A percentile compares a stretch with the other conserved stretches of the same genome.
These are phyloP conservation scores for Mya arenaria DNA, from an alignment of 1,140 invertebrate species.

Conservation along the genomic window DNA sequence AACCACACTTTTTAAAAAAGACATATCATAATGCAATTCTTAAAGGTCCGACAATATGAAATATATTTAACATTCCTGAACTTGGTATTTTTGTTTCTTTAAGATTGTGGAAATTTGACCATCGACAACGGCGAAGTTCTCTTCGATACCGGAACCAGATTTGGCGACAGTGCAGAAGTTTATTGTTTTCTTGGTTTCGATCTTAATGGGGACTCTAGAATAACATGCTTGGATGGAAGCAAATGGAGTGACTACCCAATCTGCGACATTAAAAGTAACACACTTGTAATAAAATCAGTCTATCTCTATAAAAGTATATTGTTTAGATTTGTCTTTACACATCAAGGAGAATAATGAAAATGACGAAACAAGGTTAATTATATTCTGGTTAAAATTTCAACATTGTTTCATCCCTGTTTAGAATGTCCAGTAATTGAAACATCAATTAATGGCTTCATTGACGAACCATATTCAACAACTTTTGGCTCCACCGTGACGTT, in stretches of 20 bases:
- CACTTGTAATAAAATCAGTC: no score
- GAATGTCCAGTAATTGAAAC: background rate
- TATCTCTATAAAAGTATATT: background rate
- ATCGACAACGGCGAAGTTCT: no score
- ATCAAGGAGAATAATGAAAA: background rate
- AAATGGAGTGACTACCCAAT: no score
- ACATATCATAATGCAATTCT: background rate
- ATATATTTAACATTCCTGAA: no score
- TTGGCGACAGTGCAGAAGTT: no score
- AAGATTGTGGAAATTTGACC: conserved; percentile 5
- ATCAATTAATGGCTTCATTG: background rate
- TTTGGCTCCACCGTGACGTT: background rate
- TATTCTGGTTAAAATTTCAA: background rate
- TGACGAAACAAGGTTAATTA: background rate
- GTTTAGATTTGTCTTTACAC: background rate
- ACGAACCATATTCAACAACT: background rate
- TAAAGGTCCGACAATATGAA: background rate
- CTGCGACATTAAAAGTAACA: no score
- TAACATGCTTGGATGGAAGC: no score
- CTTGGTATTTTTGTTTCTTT: no score
- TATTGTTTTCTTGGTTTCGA: no score
- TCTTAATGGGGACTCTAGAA: no score
- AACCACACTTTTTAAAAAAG: background rate
- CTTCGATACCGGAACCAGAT: no score
- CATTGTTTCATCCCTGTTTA: background rate